Conservation (phyloP, 2,113 vertebrate species). For the Anarrhichthys ocellatus region DNA sequence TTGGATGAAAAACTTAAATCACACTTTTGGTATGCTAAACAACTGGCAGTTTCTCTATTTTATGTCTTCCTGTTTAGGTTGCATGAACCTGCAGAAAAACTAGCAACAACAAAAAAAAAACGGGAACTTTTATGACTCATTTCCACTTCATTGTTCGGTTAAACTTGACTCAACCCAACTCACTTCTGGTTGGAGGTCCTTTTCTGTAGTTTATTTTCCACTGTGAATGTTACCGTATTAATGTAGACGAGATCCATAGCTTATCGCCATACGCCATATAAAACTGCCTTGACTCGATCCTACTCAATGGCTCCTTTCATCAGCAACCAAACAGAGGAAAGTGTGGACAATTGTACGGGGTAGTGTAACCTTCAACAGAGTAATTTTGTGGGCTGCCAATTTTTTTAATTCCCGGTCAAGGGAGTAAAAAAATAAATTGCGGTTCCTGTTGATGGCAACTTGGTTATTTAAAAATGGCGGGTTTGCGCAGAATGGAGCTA, state of each 20-base stretch:
- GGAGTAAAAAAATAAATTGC: too few species aligned
- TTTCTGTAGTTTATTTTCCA: not conserved
- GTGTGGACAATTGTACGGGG: too few species aligned
- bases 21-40: constrained; percentile 25
- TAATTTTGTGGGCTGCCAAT: too few species aligned
- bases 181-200: not conserved
- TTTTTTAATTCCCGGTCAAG: too few species aligned
- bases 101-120: not conserved
- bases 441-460: not conserved
- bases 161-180: not conserved
- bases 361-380: too few species aligned
- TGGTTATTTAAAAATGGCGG: not conserved
- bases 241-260: not conserved
- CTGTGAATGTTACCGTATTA: not conserved
- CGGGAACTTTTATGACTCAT: not conserved
- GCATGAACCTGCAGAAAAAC: constrained; percentile 20
- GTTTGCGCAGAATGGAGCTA: not conserved
- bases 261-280: not conserved
- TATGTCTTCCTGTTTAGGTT: constrained; percentile 36
- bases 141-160: not conserved
- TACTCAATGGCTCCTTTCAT: not conserved
- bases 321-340: too few species aligned
- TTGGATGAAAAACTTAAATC: constrained; percentile 36
- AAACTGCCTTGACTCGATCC: not conserved
- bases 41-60: constrained; percentile 46